Evolutionary conservation across 37 sponge, comb jelly and placozoan genomes (phyloP).

Genomic region (Lycopodina hypogea): DNA sequence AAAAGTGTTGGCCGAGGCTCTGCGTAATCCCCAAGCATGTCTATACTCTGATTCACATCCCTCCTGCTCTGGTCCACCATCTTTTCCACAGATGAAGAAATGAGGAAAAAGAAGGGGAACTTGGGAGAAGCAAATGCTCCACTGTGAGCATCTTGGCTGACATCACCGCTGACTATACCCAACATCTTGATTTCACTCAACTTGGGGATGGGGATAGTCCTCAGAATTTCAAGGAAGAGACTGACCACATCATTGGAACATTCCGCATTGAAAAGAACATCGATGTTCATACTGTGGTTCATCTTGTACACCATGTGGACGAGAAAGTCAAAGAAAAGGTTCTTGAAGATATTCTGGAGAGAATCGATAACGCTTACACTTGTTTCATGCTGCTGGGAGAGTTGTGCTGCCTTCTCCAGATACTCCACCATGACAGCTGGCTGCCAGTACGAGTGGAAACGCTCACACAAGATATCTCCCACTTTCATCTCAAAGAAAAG

Average conservation of each 20-base stretch:
- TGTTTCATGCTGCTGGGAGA: conserved; percentile 50
- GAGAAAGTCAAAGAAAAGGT: conserved; percentile 77
- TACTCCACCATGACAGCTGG: conserved; percentile 70
- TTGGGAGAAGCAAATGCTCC: conserved; percentile 27
- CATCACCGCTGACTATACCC: conserved; percentile 6
- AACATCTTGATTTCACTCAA: conserved; percentile 64
- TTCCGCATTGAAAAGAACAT: conserved; percentile 41
- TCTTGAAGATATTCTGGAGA: conserved; percentile 60
- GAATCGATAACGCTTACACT: conserved; percentile 77
- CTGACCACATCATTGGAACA: conserved; percentile 12
- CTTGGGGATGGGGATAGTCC: conserved; percentile 47
- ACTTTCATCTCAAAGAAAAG: conserved; percentile 57
- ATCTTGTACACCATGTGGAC: conserved; percentile 74
- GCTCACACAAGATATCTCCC: conserved; percentile 60
- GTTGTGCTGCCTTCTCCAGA: conserved; percentile 62
- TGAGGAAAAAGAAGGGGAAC: conserved; percentile 67
- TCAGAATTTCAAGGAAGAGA: conserved; percentile 59
- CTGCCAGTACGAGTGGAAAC: conserved; percentile 72
- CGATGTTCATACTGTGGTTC: conserved; percentile 74
- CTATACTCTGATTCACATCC: conserved; percentile 40
- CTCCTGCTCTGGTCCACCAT: conserved; percentile 55
- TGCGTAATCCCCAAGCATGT: conserved; percentile 29
- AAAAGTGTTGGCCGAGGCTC: not conserved
- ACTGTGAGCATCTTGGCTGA: not conserved
- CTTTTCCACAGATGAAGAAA: conserved; percentile 35